Conservation (phyloP, 2,113 vertebrate genomes). For the Neogobius melanostomus region DNA sequence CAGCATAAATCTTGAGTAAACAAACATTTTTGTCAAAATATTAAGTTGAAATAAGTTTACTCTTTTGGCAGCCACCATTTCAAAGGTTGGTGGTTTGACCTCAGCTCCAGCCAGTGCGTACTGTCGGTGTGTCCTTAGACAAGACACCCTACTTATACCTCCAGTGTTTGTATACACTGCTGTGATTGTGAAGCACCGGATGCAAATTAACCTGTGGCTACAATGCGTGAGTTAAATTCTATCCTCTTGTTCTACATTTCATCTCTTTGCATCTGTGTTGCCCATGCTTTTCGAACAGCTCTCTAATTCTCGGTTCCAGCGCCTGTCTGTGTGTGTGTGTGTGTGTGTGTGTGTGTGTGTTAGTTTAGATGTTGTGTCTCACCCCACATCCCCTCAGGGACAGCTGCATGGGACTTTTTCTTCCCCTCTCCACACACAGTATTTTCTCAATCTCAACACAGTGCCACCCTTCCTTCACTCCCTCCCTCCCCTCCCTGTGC, state of each 20-base stretch:
- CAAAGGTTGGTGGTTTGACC: no score
- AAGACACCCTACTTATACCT: no score
- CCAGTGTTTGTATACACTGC: no score
- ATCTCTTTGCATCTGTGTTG: not conserved
- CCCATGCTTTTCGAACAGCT: constrained; percentile 11
- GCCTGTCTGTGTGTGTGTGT: constrained; percentile 23
- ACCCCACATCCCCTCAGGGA: constrained; percentile 40
- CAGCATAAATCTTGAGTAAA: no score
- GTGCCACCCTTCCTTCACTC: not conserved
- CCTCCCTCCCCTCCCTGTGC: constrained; percentile 57
- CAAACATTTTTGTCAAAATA: no score
- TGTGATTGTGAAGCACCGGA: no score
- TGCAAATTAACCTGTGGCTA: no score
- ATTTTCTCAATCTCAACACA: constrained; percentile 10
- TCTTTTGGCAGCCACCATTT: no score
- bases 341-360: constrained; percentile 19
- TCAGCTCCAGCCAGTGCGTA: no score
- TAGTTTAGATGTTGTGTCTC: constrained; percentile 58
- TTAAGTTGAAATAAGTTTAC: no score
- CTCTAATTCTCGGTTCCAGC: constrained; percentile 7
- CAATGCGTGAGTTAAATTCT: no score
- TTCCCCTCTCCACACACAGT: constrained; percentile 19
- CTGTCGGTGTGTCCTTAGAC: no score
- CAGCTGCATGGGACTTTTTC: constrained; percentile 14
- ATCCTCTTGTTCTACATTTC: not conserved